Evolutionary conservation across 2,797 vertebrate species (phyloP).

Genomic region (Pempheris klunzingeri): DNA sequence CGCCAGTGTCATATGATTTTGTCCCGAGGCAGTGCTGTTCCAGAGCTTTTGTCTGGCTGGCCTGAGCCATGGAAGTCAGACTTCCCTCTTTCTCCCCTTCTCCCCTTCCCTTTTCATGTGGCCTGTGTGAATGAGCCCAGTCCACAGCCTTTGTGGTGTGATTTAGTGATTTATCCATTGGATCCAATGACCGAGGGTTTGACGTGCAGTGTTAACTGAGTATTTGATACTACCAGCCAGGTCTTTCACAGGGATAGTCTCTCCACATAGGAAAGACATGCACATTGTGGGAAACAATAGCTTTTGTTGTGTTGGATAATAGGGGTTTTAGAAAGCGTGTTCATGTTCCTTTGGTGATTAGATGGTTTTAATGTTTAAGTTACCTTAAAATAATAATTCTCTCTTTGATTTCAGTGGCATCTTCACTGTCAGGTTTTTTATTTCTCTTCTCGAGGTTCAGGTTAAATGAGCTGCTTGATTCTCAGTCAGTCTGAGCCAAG

Average conservation of each 20-base stretch:
- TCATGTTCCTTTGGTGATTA: conserved; percentile 65
- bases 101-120: conserved; percentile 81
- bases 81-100: conserved; percentile 81
- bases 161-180: conserved; percentile 85
- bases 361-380: conserved; percentile 66
- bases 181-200: conserved; percentile 83
- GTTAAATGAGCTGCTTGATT: conserved; percentile 22
- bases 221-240: conserved; percentile 81
- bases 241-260: conserved; percentile 79
- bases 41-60: conserved; percentile 80
- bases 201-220: conserved; percentile 81
- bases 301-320: conserved; percentile 78
- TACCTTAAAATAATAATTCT: conserved; percentile 44
- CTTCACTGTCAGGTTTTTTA: conserved; percentile 7
- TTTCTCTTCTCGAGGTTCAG: conserved; percentile 22
- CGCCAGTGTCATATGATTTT: conserved; percentile 87
- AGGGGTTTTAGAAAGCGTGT: conserved; percentile 69
- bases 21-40: conserved; percentile 82
- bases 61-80: conserved; percentile 80
- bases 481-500: conserved; percentile 6
- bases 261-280: conserved; percentile 65
- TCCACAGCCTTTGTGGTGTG: conserved; percentile 75
- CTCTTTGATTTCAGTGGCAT: conserved; percentile 44
- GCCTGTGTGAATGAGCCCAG: conserved; percentile 76
- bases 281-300: conserved; percentile 78